Evolutionary conservation across 2,888 invertebrate genomes (phyloP), one percentile per base, ranked within the genome.

Genomic region (Drosophila conformis): DNA sequence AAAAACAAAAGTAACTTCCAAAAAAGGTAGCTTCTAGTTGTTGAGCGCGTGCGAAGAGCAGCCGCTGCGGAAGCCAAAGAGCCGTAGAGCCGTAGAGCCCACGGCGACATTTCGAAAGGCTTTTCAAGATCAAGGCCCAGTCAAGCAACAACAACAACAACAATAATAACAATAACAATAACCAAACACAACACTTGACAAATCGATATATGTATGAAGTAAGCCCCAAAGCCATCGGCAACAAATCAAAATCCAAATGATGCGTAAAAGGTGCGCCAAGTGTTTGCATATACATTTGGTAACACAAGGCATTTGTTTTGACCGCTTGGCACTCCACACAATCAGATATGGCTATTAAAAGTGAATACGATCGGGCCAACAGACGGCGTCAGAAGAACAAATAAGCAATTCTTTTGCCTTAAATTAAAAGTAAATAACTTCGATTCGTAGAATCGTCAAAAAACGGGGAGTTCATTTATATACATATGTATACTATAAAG

Each of bases 81-180:
- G 52, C 59, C 57, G 35, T 48, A 38, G 4, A 29, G 52, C 53
- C 59, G 35, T 52, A 46, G 53, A 52, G 76, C 74, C 74, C 66
- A 73, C 68, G 79, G 80, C 78, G 82, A 75, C 77, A 88, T 85
- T 88, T 86, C 85, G 85, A 86, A 86, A 86, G 85, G 82, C 88
- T 88, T 86, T 86, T 86, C 85, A 86, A 86, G 85, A 86, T 86
- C 85, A 86, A 86, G 85, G 85, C 83, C 85, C 31, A 69, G 35
- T 48, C 25, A 63, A 31, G 10, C 46, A 69, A 13, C 42, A 70
- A 51, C 46, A 69, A 13, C 42, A 70, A 51, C 49, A 70, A 51
- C 35, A 64, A 40, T 25, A 64, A 51, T 18, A 65, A 52, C 48
- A 72, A 56, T 70, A 61, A 36, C 31, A 61, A 35, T 36, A 56